Base-by-base conservation (phyloP, 2,113 vertebrate genomes). In the Neopipo cinnamomea region DNA sequence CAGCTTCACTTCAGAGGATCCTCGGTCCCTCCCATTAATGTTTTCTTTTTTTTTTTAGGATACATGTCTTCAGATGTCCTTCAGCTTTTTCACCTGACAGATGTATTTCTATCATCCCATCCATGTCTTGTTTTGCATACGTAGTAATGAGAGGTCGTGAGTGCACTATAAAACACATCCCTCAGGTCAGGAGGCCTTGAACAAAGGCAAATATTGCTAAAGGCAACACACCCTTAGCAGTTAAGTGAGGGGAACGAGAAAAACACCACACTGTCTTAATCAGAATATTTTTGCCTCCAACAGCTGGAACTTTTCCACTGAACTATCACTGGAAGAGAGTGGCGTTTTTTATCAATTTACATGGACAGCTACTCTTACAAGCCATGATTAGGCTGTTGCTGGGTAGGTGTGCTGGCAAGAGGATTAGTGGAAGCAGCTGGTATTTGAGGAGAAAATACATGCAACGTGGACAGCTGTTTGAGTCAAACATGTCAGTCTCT, bases 181-280 rank as follows among this genome's bases (percentile, higher is more conserved):
- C 22, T 59, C 42, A 66, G 82, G 72, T 95, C 94, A 96, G 85
- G 75, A 80, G 76, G 79, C 63, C 83, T 87, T 28, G 33, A 92
- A 85, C 37, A 94, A 92, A 94, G 80, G 80, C 88, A 94, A 97
- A 95, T 92, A 95, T 74, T 96, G 90, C 86, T 94, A 56, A 88
- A 94, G 90, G 76, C 95, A 96, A 89, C 56, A 74, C 67, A 63
- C 23, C 41, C 84, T 92, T 68, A 61, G 68, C 75, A 86, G 74
- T 58, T 88, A 80, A 93, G 53, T 87, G 76, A 94, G 41, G 70
- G 71, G 74, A 94, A 83, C 85, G 62, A 80, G 67, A 59, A 93
- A 88, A 96, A 92, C 88, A 95, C 30, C 76, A 75, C 73, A 42
- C 72, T 96, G 66, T 72, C 58, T 27, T 79, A 73, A 92, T 74